A percentile compares a stretch with the other conserved stretches of the same genome.
These are phyloP conservation scores for Eupsilia transversa DNA, from an alignment of 2,888 invertebrate genomes.

Conservation along the genomic window DNA sequence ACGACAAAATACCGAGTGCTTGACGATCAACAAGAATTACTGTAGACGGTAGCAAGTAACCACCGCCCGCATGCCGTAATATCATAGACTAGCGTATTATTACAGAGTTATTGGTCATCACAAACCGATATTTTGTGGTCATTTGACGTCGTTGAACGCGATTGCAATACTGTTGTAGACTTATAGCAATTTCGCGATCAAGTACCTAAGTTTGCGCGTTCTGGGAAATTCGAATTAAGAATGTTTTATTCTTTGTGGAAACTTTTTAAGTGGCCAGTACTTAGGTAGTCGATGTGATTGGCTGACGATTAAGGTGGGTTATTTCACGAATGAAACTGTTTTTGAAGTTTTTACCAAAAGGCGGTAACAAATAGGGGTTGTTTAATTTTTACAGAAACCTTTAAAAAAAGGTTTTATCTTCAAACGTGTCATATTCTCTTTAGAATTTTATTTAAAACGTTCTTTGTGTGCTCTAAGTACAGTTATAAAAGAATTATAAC, in stretches of 20 bases:
- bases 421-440: not conserved
- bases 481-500: not conserved
- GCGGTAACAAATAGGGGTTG: not conserved
- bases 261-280: slow-evolving; percentile 31
- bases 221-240: slow-evolving; percentile 51
- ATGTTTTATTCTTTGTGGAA: slow-evolving; percentile 38
- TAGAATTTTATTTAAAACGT: not conserved
- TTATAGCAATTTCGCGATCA: slow-evolving; percentile 68
- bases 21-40: slow-evolving; percentile 66
- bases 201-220: slow-evolving; percentile 45
- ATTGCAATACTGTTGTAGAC: slow-evolving; percentile 69
- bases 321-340: not conserved
- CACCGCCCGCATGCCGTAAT: slow-evolving; percentile 65
- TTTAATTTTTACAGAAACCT: not conserved
- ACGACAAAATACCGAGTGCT: slow-evolving; percentile 49
- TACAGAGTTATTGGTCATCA: slow-evolving; percentile 75
- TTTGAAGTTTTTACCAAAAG: not conserved
- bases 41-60: slow-evolving; percentile 68
- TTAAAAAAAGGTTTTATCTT: not conserved
- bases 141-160: slow-evolving; percentile 71
- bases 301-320: not conserved
- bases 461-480: not conserved
- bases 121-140: slow-evolving; percentile 79
- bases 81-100: slow-evolving; percentile 65
- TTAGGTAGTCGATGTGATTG: slow-evolving; percentile 6